Conservation (phyloP, 1,140 invertebrate genomes). For the Cephus cinctus region DNA sequence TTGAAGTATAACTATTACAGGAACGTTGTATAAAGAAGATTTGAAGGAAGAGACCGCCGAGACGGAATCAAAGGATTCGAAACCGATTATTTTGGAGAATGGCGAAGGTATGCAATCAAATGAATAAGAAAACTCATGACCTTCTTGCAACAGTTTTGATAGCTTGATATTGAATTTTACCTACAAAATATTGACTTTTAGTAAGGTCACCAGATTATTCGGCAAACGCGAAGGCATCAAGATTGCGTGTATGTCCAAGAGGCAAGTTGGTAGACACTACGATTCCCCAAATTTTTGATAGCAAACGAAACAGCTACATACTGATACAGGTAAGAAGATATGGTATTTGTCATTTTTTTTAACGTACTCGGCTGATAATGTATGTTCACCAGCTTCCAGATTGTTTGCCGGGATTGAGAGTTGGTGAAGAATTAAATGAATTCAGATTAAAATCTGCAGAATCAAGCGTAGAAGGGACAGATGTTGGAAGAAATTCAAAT, state of each 20-base stretch:
- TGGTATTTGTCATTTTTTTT: constrained; percentile 9
- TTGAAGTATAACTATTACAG: neutral
- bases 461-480: too few relatives aligned
- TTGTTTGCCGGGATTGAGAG: constrained; percentile 40
- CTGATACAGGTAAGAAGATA: constrained; percentile 38
- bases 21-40: neutral
- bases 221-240: neutral
- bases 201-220: too few relatives aligned
- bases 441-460: constrained; percentile 15
- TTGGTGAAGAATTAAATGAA: constrained; percentile 24
- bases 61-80: constrained; percentile 16
- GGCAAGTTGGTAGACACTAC: too few relatives aligned
- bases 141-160: too few relatives aligned
- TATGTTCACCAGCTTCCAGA: constrained; percentile 42
- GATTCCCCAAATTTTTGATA: constrained; percentile 38
- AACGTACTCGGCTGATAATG: constrained; percentile 7
- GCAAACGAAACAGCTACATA: constrained; percentile 36
- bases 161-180: neutral
- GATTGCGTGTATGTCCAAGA: too few relatives aligned
- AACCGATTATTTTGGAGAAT: constrained; percentile 39
- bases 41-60: neutral
- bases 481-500: constrained; percentile 19
- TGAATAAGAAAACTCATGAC: too few relatives aligned
- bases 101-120: constrained; percentile 34
- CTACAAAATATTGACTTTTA: neutral